Evolutionary conservation across 2,113 vertebrate species (phyloP).

Genomic region (Epinephelus lanceolatus): DNA sequence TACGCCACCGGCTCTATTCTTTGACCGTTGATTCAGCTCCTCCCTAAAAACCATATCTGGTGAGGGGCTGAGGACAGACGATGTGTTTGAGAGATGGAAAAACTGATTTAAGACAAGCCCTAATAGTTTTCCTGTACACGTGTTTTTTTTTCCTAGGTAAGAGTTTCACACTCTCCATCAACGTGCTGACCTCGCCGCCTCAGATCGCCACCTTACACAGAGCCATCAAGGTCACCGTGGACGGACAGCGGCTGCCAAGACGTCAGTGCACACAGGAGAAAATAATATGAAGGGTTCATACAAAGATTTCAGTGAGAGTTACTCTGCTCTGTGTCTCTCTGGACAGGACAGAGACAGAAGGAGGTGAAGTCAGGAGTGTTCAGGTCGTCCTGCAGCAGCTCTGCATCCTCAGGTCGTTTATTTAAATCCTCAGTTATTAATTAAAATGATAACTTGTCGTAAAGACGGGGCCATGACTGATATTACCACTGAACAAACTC

Average conservation of each 20-base stretch:
- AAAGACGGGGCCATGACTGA: neutral
- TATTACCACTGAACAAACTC: neutral
- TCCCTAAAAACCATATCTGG: too few relatives aligned
- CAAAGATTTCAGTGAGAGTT: neutral
- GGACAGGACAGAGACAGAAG: constrained; percentile 75
- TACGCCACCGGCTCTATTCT: too few relatives aligned
- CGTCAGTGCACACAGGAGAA: constrained; percentile 53
- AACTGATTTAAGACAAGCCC: too few relatives aligned
- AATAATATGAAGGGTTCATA: neutral
- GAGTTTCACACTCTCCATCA: constrained; percentile 76
- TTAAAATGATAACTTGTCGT: neutral
- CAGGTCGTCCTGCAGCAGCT: constrained; percentile 41
- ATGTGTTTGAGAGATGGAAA: too few relatives aligned
- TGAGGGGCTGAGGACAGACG: too few relatives aligned
- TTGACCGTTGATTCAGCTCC: too few relatives aligned
- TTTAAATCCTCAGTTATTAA: neutral
- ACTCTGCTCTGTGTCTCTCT: neutral
- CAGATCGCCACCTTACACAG: constrained; percentile 73
- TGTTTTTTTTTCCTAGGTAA: constrained; percentile 56
- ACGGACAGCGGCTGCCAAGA: constrained; percentile 77
- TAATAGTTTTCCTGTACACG: too few relatives aligned
- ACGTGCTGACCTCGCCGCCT: constrained; percentile 76
- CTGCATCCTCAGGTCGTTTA: constrained; percentile 42
- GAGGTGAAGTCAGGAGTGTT: constrained; percentile 59
- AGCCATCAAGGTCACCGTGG: constrained; percentile 80